Evolutionary conservation across 2,113 vertebrate species (phyloP).

Genomic region (Erinaceus europaeus): DNA sequence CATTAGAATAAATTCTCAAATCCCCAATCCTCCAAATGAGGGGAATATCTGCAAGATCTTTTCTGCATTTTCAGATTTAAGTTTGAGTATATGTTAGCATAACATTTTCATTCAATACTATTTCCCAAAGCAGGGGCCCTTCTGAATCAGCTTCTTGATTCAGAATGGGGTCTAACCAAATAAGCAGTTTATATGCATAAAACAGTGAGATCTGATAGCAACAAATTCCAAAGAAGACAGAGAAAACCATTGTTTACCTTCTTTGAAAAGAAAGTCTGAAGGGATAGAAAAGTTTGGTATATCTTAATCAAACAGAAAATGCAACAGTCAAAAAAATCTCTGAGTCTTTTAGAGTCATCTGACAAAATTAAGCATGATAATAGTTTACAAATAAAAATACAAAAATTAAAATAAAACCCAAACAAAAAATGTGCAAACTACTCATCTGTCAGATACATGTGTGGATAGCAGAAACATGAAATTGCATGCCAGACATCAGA

Average conservation of each 20-base stretch:
- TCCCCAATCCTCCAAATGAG: slow-evolving; percentile 43
- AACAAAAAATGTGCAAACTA: not conserved
- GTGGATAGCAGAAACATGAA: too few relatives aligned
- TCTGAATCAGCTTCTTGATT: slow-evolving; percentile 64
- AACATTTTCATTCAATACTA: slow-evolving; percentile 64
- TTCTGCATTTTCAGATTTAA: slow-evolving; percentile 51
- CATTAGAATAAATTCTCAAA: slow-evolving; percentile 67
- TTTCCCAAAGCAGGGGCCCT: slow-evolving; percentile 53
- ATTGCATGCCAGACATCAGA: too few relatives aligned
- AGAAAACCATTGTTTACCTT: slow-evolving; percentile 55
- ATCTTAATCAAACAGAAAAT: slow-evolving; percentile 37
- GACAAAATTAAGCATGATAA: slow-evolving; percentile 30
- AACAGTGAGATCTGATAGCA: slow-evolving; percentile 17
- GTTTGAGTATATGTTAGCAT: slow-evolving; percentile 65
- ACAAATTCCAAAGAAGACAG: slow-evolving; percentile 54
- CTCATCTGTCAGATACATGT: not conserved
- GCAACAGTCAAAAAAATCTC: not conserved
- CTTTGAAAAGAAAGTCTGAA: slow-evolving; percentile 50
- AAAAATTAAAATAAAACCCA: too few relatives aligned
- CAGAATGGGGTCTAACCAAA: slow-evolving; percentile 60
- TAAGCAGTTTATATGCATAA: slow-evolving; percentile 54
- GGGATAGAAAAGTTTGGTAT: slow-evolving; percentile 20
- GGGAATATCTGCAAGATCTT: slow-evolving; percentile 36
- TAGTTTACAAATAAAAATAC: too few relatives aligned
- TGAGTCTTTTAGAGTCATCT: slow-evolving; percentile 2